Evolutionary conservation across 2,888 invertebrate genomes (phyloP).

Genomic region (Monoplex corrugatus): DNA sequence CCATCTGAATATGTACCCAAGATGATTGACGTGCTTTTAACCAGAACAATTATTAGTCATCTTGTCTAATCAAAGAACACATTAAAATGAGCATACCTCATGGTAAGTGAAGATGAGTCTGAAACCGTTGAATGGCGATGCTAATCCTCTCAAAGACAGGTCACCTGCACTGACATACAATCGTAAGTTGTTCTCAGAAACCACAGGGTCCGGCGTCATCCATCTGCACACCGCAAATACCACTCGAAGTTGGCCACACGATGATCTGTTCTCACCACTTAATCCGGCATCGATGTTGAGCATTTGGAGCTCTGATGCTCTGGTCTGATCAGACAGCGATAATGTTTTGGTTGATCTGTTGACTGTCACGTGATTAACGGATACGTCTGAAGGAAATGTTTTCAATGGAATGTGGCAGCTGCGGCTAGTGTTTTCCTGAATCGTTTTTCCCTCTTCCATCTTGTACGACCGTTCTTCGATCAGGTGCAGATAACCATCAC

Average conservation of each 20-base stretch:
- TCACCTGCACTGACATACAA: not conserved
- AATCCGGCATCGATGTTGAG: too few species aligned
- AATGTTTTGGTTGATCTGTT: not conserved
- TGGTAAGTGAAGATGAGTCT: not conserved
- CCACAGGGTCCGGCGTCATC: not conserved
- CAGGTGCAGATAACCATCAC: not conserved
- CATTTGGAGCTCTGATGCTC: not conserved
- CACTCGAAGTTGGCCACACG: not conserved
- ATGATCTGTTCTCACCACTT: too few species aligned
- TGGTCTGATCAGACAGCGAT: not conserved
- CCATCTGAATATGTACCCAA: too few species aligned
- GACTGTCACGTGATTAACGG: not conserved
- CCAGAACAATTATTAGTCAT: too few species aligned
- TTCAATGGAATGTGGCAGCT: not conserved
- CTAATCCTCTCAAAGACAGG: not conserved
- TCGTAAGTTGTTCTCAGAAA: not conserved
- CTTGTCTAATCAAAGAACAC: too few species aligned
- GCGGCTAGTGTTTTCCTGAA: not conserved
- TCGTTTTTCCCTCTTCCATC: too few species aligned
- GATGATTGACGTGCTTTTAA: too few species aligned
- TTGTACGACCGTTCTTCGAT: too few species aligned
- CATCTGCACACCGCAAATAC: not conserved
- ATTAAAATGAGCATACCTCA: too few species aligned
- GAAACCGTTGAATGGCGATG: not conserved
- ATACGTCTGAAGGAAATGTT: not conserved